These are phyloP conservation scores for Ashinkailepas kermadecensis DNA, from an alignment of 2,888 invertebrate species.

Conservation along the genomic window DNA sequence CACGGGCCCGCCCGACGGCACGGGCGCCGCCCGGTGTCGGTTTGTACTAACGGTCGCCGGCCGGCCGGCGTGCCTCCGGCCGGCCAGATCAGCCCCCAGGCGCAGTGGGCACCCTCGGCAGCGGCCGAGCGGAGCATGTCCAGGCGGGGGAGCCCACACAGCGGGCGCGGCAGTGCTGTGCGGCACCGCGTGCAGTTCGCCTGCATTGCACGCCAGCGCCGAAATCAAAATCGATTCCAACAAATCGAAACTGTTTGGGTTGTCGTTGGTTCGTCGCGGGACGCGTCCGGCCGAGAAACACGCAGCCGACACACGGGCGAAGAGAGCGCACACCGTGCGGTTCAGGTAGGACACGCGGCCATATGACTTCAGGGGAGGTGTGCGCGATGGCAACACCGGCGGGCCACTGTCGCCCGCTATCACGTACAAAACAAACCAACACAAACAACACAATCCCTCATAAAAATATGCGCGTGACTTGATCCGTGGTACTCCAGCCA, in stretches of 20 bases:
- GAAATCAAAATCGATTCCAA: too few species aligned
- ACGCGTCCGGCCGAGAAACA: not conserved
- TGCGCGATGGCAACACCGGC: not conserved
- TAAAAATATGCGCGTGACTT: not conserved
- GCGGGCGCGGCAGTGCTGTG: too few species aligned
- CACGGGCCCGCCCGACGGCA: not conserved
- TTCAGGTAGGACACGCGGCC: too few species aligned
- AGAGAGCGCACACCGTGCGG: too few species aligned
- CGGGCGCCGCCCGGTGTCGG: not conserved
- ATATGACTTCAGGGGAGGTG: not conserved
- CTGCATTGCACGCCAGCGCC: too few species aligned
- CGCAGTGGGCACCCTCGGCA: too few species aligned
- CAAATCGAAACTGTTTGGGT: too few species aligned
- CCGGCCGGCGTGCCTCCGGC: not conserved
- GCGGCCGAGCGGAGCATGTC: not conserved
- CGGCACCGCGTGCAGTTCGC: too few species aligned
- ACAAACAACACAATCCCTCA: not conserved
- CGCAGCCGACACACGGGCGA: not conserved
- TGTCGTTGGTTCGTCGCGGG: too few species aligned
- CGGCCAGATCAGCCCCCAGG: too few species aligned
- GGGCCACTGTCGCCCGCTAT: not conserved
- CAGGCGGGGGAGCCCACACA: not conserved
- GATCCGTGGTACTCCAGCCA: not conserved
- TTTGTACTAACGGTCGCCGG: not conserved
- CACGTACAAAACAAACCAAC: not conserved